Evolutionary conservation across 2,797 vertebrate species (phyloP).

Genomic region (Phrynocephalus guinanensis): DNA sequence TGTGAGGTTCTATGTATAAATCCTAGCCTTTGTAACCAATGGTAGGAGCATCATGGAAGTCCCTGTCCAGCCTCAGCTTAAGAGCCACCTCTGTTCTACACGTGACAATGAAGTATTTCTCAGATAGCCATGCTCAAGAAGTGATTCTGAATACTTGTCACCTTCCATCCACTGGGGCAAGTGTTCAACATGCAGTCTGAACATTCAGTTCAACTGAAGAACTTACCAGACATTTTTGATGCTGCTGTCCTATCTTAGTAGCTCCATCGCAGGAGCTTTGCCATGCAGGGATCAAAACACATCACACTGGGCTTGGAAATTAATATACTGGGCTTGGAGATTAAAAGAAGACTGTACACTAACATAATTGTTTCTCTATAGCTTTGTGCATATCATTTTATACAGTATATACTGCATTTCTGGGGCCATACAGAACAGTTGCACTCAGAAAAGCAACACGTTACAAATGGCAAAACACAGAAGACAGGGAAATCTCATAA

Average conservation of each 20-base stretch:
- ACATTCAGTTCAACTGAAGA: neutral
- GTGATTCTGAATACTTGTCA: neutral
- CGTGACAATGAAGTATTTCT: too few relatives aligned
- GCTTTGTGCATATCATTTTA: neutral
- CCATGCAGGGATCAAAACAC: neutral
- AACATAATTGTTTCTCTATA: neutral
- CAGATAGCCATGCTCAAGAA: too few relatives aligned
- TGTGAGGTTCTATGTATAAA: neutral
- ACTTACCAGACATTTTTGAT: neutral
- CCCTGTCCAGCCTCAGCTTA: neutral
- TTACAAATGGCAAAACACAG: neutral
- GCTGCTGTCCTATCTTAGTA: neutral
- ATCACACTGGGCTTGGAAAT: neutral
- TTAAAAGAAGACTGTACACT: neutral
- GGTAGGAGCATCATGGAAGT: neutral
- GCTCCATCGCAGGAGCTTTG: neutral
- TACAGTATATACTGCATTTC: neutral
- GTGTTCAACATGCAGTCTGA: neutral
- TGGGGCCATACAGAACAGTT: neutral
- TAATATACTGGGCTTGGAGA: too few relatives aligned
- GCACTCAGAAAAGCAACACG: neutral
- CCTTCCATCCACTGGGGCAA: neutral
- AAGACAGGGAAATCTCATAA: neutral
- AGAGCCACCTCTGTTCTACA: neutral
- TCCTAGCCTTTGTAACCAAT: neutral